Percentiles rank a stretch among this genome's conserved stretches.
phyloP scores from a whole-genome alignment of 2,797 vertebrate genomes.

The Ibycter americanus region DNA sequence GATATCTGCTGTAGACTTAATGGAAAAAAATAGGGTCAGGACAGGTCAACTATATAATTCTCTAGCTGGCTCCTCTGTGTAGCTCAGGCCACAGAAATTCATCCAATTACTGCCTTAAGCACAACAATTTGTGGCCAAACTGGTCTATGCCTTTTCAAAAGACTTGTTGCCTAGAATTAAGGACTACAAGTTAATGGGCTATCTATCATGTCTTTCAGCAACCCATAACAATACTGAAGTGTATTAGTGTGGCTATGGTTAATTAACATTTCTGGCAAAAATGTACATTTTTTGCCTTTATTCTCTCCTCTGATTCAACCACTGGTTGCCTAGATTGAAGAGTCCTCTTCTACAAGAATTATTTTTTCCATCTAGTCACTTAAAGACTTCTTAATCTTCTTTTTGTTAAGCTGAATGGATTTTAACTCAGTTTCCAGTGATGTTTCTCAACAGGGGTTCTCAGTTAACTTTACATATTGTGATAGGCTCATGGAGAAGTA shows the following conservation, averaged over 20 bases:
- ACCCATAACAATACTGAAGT: not conserved
- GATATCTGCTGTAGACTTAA: not conserved
- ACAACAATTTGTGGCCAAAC: slow-evolving; percentile 25
- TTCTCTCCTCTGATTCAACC: not conserved
- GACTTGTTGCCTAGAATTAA: not conserved
- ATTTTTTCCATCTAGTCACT: not conserved
- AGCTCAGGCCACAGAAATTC: not conserved
- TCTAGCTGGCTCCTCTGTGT: not conserved
- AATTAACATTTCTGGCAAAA: slow-evolving; percentile 34
- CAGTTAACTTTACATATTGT: not conserved
- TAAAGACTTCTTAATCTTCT: slow-evolving; percentile 31
- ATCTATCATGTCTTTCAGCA: slow-evolving; percentile 19
- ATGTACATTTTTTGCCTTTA: not conserved
- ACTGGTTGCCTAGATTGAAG: not conserved
- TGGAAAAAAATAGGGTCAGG: not conserved
- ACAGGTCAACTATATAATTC: not conserved
- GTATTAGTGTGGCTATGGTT: not conserved
- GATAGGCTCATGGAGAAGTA: not conserved
- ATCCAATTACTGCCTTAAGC: slow-evolving; percentile 16
- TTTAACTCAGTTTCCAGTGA: not conserved
- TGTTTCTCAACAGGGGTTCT: slow-evolving; percentile 4
- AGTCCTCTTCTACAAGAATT: not conserved
- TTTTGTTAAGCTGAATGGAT: slow-evolving; percentile 25
- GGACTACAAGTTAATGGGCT: not conserved
- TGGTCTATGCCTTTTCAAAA: slow-evolving; percentile 11